These are phyloP conservation scores for Nothocercus nigrocapillus DNA, from an alignment of 2,113 vertebrate genomes.

Conservation along the genomic window DNA sequence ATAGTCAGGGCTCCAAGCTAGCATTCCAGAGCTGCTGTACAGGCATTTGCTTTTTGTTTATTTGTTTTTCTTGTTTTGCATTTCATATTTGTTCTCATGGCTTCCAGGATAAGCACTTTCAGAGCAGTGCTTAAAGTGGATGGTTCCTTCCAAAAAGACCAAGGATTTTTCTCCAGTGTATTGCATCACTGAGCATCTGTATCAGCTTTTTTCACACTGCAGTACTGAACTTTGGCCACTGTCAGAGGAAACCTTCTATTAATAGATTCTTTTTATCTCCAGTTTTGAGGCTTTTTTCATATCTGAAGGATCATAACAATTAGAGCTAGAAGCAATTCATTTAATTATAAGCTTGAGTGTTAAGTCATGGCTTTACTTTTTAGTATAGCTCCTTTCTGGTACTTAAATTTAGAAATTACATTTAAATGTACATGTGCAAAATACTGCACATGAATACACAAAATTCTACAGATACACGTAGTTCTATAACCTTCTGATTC, in stretches of 20 bases:
- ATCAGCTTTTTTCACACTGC: neutral
- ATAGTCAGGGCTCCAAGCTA: neutral
- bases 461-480: neutral
- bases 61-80: neutral
- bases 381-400: neutral
- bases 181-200: neutral
- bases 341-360: neutral
- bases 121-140: neutral
- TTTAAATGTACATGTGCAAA: neutral
- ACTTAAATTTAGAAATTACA: neutral
- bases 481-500: neutral
- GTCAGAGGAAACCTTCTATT: neutral
- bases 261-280: neutral
- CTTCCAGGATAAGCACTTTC: neutral
- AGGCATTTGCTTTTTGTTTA: neutral
- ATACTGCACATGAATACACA: neutral
- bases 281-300: neutral
- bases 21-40: neutral
- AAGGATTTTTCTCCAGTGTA: neutral
- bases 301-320: neutral
- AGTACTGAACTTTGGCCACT: neutral
- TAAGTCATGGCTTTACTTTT: neutral
- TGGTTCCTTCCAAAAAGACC: neutral
- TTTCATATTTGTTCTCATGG: neutral
- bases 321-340: neutral